Conservation (phyloP, 1,140 invertebrate genomes). For the Solen grandis region DNA sequence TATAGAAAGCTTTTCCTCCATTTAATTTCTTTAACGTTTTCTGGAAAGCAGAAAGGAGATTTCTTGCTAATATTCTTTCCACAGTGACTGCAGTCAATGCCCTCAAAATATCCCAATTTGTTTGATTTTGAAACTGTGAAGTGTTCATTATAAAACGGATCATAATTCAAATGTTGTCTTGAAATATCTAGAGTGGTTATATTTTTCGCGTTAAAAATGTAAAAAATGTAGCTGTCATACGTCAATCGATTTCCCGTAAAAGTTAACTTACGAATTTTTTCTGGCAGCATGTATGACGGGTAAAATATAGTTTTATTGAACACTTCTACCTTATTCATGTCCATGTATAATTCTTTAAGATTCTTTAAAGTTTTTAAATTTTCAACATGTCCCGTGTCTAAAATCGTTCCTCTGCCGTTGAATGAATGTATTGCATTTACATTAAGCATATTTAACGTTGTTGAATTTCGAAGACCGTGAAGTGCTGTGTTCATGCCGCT, state of each 20-base stretch:
- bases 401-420: background rate
- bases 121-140: background rate
- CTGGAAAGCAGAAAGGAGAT: background rate
- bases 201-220: background rate
- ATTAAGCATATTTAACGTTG: constrained; percentile 10
- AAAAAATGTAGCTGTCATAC: background rate
- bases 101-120: background rate
- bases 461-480: constrained; percentile 14
- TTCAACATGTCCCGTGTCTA: constrained; percentile 5
- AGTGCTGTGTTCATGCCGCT: constrained; percentile 44
- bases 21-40: background rate
- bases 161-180: constrained; percentile 31
- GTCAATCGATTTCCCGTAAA: constrained; percentile 39
- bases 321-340: constrained; percentile 49
- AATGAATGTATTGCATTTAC: constrained; percentile 30
- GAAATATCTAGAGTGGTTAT: constrained; percentile 37
- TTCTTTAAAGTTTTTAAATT: constrained; percentile 24
- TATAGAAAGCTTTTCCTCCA: background rate
- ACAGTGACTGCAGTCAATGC: background rate
- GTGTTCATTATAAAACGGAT: constrained; percentile 19
- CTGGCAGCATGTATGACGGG: background rate
- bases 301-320: constrained; percentile 32
- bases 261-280: background rate
- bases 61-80: background rate
- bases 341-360: constrained; percentile 21